Percentiles rank a stretch among this genome's conserved stretches.
phyloP scores from a whole-genome alignment of 1,140 invertebrate species.

The Proales similis region DNA sequence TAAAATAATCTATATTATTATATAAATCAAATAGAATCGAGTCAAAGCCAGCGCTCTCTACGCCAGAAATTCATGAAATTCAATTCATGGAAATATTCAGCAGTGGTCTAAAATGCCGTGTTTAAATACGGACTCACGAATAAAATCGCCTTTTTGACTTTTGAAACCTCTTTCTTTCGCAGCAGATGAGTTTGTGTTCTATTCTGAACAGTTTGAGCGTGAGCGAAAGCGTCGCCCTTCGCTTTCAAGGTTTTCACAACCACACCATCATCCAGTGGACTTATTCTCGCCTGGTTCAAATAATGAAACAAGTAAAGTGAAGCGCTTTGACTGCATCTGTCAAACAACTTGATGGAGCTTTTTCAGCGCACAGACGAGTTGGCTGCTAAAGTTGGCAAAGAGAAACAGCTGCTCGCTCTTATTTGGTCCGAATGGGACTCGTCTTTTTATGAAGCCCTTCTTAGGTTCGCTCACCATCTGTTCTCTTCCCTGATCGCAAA shows the following conservation, averaged over 20 bases:
- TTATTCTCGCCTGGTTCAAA: background rate
- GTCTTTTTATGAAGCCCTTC: conserved; percentile 2
- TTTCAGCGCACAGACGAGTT: background rate
- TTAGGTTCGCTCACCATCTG: conserved; percentile 3
- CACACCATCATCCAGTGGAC: conserved; percentile 1
- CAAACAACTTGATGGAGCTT: background rate
- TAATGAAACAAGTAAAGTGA: background rate
- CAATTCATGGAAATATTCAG: no score
- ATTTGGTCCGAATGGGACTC: conserved; percentile 11
- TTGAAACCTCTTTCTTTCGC: no score
- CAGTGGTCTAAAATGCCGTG: no score
- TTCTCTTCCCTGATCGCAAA: background rate
- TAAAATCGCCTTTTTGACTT: no score
- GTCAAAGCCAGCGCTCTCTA: no score
- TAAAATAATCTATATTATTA: no score
- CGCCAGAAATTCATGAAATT: no score
- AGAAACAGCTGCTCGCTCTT: conserved; percentile 9
- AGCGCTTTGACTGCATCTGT: background rate
- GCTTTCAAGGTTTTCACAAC: conserved; percentile 12
- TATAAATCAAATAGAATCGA: no score
- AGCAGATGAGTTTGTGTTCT: background rate
- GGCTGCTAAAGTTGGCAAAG: background rate
- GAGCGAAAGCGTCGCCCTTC: background rate
- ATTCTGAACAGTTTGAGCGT: background rate
- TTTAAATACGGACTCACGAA: no score